phyloP scores from a whole-genome alignment of 2,888 invertebrate species.

The Timema podura region DNA sequence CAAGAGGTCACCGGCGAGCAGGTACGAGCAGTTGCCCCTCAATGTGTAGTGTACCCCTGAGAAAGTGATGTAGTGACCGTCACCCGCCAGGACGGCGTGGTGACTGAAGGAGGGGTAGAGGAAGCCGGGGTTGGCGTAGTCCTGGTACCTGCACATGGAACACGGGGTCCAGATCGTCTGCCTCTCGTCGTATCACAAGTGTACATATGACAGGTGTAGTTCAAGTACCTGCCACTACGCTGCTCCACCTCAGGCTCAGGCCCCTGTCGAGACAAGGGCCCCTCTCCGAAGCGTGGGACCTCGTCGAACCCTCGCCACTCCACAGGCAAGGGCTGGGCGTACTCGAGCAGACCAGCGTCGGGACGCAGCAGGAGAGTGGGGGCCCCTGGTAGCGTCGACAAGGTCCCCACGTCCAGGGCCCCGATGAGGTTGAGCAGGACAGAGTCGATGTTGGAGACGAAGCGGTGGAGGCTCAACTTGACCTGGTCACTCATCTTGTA shows the following conservation, averaged over 20 bases:
- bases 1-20: constrained; percentile 47
- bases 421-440: constrained; percentile 33
- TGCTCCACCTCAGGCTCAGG: not conserved
- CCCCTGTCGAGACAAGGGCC: not conserved
- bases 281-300: constrained; percentile 35
- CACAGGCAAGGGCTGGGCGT: constrained; percentile 38
- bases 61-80: constrained; percentile 49
- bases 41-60: constrained; percentile 48
- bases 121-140: too few relatives aligned
- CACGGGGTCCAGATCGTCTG: too few relatives aligned
- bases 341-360: constrained; percentile 37
- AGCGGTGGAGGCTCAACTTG: constrained; percentile 27
- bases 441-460: constrained; percentile 34
- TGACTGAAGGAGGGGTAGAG: too few relatives aligned
- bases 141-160: too few relatives aligned
- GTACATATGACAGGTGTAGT: too few relatives aligned
- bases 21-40: constrained; percentile 46
- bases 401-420: constrained; percentile 31
- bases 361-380: constrained; percentile 33
- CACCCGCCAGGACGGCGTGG: constrained; percentile 42
- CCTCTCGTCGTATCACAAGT: too few relatives aligned
- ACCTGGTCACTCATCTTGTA: constrained; percentile 32
- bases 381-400: constrained; percentile 33
- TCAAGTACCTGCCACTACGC: too few relatives aligned
- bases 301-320: constrained; percentile 39